Percentiles rank a stretch among this genome's conserved stretches.
These are phyloP conservation scores for Drosophila lacteicornis DNA, from an alignment of 1,140 invertebrate genomes.

Conservation along the genomic window DNA sequence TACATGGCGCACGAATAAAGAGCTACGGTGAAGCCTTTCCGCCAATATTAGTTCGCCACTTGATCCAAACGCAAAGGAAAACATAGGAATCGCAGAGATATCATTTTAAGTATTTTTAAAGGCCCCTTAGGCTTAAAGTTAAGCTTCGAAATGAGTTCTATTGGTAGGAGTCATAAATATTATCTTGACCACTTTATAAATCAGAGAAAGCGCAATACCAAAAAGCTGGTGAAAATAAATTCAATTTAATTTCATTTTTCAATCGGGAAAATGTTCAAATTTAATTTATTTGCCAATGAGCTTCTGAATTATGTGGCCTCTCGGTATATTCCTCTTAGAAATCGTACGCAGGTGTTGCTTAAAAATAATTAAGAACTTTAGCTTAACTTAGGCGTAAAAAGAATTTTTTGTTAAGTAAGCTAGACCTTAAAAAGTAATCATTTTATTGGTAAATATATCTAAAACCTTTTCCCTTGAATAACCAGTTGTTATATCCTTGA, in stretches of 20 bases:
- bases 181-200: neutral
- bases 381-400: neutral
- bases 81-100: neutral
- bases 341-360: no score
- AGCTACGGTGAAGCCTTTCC: slow-evolving; percentile 25
- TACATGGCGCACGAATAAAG: slow-evolving; percentile 6
- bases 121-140: no score
- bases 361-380: no score
- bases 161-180: neutral
- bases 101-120: neutral
- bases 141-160: no score
- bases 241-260: neutral
- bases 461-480: no score
- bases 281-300: neutral
- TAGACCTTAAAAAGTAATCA: no score
- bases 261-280: neutral
- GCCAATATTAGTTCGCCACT: slow-evolving; percentile 3
- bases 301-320: neutral
- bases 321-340: no score
- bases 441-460: no score
- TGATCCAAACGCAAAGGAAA: neutral
- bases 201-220: neutral
- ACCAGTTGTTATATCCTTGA: neutral
- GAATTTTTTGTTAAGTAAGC: no score
- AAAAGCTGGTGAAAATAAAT: neutral